Evolutionary conservation across 2,888 invertebrate species (phyloP).

Genomic region (Eugnorisma glareosa): DNA sequence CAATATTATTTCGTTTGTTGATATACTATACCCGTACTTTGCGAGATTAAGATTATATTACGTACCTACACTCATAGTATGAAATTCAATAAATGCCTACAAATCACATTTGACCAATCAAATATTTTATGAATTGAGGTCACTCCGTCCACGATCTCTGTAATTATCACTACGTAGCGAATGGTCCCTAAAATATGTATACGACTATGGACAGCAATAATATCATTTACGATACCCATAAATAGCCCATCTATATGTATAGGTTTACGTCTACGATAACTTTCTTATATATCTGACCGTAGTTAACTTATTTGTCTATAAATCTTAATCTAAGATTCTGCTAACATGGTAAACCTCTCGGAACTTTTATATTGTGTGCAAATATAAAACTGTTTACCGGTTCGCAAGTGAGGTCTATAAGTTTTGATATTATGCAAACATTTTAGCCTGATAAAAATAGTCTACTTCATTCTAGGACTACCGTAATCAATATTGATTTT

Average conservation of each 20-base stretch:
- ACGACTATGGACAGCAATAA: slow-evolving; percentile 59
- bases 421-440: slow-evolving; percentile 20
- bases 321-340: slow-evolving; percentile 49
- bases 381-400: slow-evolving; percentile 41
- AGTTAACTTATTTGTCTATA: slow-evolving; percentile 60
- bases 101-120: slow-evolving; percentile 32
- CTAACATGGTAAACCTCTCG: slow-evolving; percentile 37
- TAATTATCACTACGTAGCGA: slow-evolving; percentile 53
- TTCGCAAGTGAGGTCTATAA: slow-evolving; percentile 12
- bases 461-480: not conserved
- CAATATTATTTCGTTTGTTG: not conserved
- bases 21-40: not conserved
- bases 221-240: slow-evolving; percentile 62
- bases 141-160: slow-evolving; percentile 23
- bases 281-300: slow-evolving; percentile 46
- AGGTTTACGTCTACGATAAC: slow-evolving; percentile 58
- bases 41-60: not conserved
- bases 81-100: slow-evolving; percentile 42
- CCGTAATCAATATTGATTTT: not conserved
- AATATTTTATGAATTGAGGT: slow-evolving; percentile 60
- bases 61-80: not conserved
- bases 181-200: slow-evolving; percentile 59
- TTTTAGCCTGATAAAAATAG: not conserved
- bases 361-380: slow-evolving; percentile 50
- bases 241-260: slow-evolving; percentile 54